These are phyloP conservation scores for Tylochromis polylepis DNA, from an alignment of 2,113 vertebrate species.

Conservation along the genomic window DNA sequence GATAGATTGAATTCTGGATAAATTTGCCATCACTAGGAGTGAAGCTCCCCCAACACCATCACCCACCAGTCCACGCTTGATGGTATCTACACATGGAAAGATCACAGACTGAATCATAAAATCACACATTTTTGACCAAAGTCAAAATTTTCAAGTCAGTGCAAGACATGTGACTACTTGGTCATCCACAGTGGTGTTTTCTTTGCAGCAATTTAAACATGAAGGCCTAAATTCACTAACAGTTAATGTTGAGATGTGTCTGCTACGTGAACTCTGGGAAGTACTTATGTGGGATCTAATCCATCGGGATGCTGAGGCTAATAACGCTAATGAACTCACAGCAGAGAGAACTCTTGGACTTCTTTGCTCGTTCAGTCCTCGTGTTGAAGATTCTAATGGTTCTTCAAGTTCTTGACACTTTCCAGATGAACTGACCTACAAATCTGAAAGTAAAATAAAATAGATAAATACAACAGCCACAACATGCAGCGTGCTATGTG, in stretches of 20 bases:
- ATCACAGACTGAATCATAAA: neutral
- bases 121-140: neutral
- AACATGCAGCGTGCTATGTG: too few species aligned
- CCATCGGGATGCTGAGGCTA: neutral
- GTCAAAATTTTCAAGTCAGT: neutral
- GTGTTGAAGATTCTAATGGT: too few species aligned
- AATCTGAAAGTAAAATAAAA: neutral
- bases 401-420: too few species aligned
- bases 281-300: neutral
- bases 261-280: neutral
- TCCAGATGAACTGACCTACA: too few species aligned
- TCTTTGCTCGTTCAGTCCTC: neutral
- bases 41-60: neutral
- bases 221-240: neutral
- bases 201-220: neutral
- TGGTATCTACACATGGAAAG: neutral
- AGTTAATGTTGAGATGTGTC: neutral
- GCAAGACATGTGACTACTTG: neutral
- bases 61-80: neutral
- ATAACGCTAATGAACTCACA: neutral
- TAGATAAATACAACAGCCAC: too few species aligned
- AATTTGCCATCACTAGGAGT: neutral
- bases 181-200: neutral
- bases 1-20: neutral
- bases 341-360: neutral